Percentiles rank a stretch among this genome's conserved stretches.
Conservation (phyloP, 2,797 vertebrate species). For the Intellagama lesueurii region DNA sequence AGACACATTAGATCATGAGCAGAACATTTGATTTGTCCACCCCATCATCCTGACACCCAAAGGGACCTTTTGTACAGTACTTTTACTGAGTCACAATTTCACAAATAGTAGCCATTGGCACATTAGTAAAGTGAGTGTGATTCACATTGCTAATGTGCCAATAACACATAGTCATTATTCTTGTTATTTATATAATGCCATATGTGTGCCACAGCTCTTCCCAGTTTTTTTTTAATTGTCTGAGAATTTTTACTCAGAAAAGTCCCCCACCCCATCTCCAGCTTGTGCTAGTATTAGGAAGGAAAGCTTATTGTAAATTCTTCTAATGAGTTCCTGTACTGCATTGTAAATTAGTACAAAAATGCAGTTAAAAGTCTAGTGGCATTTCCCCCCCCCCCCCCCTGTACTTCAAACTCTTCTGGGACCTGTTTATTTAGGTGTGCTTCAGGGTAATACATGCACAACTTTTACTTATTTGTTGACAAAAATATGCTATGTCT, state of each 20-base stretch:
- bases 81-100: constrained; percentile 54
- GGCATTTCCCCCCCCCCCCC: background rate
- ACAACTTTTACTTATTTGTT: background rate
- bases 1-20: constrained; percentile 18
- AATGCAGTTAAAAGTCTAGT: background rate
- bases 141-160: constrained; percentile 44
- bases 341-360: background rate
- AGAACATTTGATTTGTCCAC: background rate
- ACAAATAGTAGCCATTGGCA: constrained; percentile 40
- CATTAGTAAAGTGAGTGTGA: constrained; percentile 49
- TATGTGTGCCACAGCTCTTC: constrained; percentile 10
- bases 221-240: background rate
- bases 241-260: background rate
- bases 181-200: constrained; percentile 21
- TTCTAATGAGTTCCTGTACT: background rate
- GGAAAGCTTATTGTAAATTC: background rate
- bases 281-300: background rate
- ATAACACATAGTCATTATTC: constrained; percentile 17
- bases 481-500: no score
- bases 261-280: background rate
- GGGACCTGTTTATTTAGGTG: background rate
- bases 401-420: background rate
- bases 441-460: background rate
- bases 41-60: background rate
- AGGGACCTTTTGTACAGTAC: constrained; percentile 54